Evolutionary conservation across 2,113 vertebrate species (phyloP), one percentile per base, ranked within the genome.

Genomic region (Charadrius vociferus): DNA sequence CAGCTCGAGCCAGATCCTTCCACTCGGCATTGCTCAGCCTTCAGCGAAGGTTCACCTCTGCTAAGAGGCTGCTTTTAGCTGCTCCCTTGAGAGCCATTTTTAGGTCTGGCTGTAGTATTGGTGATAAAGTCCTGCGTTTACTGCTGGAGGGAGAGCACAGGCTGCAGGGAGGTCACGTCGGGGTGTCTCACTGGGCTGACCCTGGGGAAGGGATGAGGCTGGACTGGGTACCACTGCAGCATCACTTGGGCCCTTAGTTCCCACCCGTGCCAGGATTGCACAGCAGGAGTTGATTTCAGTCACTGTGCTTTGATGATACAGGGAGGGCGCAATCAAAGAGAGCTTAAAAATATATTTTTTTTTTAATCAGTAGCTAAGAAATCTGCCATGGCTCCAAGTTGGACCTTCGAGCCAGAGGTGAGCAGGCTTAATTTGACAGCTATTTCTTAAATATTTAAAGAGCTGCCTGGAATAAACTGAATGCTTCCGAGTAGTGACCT

Each of bases 371-470:
- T 7, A 72, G 61, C 62, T 80, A 80, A 77, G 78, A 91, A 95
- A 86, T 93, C 63, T 88, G 58, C 87, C 36, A 12, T 5, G 9
- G 58, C 62, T 90, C 50, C 45, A 41, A 91, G 81, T 0, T 63
- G 53, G 67, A 84, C 93, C 17, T 96, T 78, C 26, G 36, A 87
- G 58, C 26, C 73, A 71, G 86, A 88, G 88, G 81, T 77, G 83
- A 93, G 68, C 72, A 39, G 85, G 86, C 82, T 97, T 96, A 85
- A 92, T 92, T 79, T 82, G 95, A 92, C 89, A 96, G 90, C 85
- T 53, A 81, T 96, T 95, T 75, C 95, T 96, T 97, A 91, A 97
- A 95, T 97, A 95, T 97, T 97, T 98, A 49, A 97, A 95, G 81
- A 93, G 91, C 84, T 95, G 94, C 95, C 95, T 90, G 93, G 94